Base-by-base conservation (phyloP, 2,888 invertebrate species). In the Ichneumon xanthorius region DNA sequence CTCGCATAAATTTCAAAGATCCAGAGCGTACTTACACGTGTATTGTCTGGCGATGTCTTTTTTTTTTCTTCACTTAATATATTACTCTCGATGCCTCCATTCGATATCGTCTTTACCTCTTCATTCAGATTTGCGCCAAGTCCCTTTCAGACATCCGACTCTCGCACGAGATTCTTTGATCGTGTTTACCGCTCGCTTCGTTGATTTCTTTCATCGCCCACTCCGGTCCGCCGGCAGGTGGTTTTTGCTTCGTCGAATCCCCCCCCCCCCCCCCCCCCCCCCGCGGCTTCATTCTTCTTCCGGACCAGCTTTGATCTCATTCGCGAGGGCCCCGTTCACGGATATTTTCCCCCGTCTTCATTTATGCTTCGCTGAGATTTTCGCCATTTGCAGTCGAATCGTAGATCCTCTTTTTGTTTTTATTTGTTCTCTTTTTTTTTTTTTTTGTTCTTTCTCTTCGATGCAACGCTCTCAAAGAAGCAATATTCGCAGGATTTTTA, bases 1-100 rank as follows among this genome's bases (percentile, higher is more conserved):
- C 89, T 89, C 86, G 90, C 88, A 92, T 92, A 91, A 88, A 91
- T 91, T 90, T 88, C 73, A 83, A 86, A 82, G 83, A 88, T 87
- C 75, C 84, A 83, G 86, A 86, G 88, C 73, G 71, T 87, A 7
- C 63, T 7, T 16, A 63, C 61, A 55, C 73, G 77, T 78, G 40
- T 67, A 14, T 67, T 33, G 48, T 67, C 26, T 33, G 19, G 2
- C 19, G 14, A 1, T 19, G 26, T n/a, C 16, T 48, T 48, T 26
- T 33, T 14, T 68, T 22, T 26, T 65, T 40, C 67, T 33, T 19
- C 45, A 19, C 37, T 48, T 16, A 19, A 26, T 58, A 11, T 55
- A 22, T 55, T 55, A 26, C 26, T 58, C 58, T 58, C 26, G 26
- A 26, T 11, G 14, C 58, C 4, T 26, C 4, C 26, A 0, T 9